Conservation (phyloP, 2,888 invertebrate genomes). For the Diarsia dahlii region DNA sequence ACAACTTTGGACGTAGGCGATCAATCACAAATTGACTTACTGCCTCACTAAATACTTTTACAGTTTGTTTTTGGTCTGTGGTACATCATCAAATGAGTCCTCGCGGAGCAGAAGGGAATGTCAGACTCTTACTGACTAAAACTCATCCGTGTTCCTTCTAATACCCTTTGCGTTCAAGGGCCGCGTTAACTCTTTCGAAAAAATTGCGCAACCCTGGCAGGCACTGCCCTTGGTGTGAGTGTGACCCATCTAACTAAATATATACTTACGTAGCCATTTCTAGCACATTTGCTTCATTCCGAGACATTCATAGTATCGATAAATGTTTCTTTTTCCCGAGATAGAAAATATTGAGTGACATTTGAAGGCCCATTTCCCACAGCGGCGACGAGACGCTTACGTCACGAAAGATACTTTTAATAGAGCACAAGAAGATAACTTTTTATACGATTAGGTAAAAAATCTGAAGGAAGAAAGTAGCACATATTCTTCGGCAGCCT, state of each 20-base stretch:
- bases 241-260: background rate
- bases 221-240: too few species aligned
- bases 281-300: conserved; percentile 11
- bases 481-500: conserved; percentile 2
- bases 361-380: conserved; percentile 55
- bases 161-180: too few species aligned
- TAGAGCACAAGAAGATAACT: background rate
- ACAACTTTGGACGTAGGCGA: conserved; percentile 37
- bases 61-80: too few species aligned
- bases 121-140: too few species aligned
- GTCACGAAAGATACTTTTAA: conserved; percentile 42
- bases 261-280: background rate
- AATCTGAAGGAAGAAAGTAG: conserved; percentile 12
- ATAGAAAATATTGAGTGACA: conserved; percentile 50
- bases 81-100: too few species aligned
- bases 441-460: conserved; percentile 25
- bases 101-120: too few species aligned
- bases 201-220: too few species aligned
- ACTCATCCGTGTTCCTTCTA: too few species aligned
- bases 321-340: conserved; percentile 20
- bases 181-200: too few species aligned
- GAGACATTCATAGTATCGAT: conserved; percentile 33
- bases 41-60: background rate
- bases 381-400: conserved; percentile 37
- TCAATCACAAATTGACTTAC: conserved; percentile 17